A percentile compares a stretch with the other conserved stretches of the same genome.
phyloP scores from a whole-genome alignment of 2,797 vertebrate species.

The Spea hammondii region DNA sequence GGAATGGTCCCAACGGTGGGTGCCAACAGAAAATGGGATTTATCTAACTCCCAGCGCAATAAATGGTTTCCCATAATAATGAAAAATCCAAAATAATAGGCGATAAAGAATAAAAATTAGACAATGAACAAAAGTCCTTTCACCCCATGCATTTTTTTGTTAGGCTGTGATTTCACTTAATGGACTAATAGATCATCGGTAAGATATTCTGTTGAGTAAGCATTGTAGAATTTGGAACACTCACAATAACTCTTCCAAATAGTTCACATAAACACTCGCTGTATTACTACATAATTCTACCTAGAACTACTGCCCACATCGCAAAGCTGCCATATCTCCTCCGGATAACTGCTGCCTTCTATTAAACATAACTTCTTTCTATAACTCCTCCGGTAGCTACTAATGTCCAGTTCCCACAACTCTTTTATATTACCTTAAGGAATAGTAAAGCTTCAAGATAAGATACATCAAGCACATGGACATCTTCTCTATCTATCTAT shows the following conservation, averaged over 20 bases:
- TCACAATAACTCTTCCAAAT: background rate
- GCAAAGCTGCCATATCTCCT: background rate
- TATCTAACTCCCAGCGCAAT: background rate
- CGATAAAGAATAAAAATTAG: background rate
- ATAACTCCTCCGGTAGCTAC: background rate
- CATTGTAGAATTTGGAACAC: background rate
- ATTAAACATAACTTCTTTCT: background rate
- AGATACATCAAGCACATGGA: no score
- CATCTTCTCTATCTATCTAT: no score
- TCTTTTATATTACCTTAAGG: background rate
- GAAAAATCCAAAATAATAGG: background rate
- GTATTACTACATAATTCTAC: background rate
- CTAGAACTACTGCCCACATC: background rate
- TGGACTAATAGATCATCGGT: background rate
- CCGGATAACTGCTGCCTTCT: background rate
- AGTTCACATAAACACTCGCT: background rate
- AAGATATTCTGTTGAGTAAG: background rate
- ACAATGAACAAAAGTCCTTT: no score
- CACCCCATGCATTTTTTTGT: background rate
- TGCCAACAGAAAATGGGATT: background rate
- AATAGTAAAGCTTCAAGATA: background rate
- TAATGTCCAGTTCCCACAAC: background rate
- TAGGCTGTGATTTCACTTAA: background rate
- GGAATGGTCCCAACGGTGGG: background rate
- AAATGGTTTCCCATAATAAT: background rate